phyloP scores from a whole-genome alignment of 2,888 invertebrate genomes.

The Julus scandinavius region DNA sequence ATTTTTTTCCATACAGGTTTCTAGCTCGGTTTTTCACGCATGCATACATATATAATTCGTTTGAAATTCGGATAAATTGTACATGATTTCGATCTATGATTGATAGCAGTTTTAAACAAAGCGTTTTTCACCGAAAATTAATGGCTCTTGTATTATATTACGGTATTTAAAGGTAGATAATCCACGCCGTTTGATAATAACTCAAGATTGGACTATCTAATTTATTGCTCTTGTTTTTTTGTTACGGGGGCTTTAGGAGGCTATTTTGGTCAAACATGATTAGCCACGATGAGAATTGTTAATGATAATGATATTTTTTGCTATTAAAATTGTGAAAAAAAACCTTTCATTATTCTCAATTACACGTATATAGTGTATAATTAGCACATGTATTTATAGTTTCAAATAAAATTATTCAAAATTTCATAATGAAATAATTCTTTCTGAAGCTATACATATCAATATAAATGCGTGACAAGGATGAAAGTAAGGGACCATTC shows the following conservation, averaged over 20 bases:
- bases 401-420: too few relatives aligned
- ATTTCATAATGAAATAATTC: too few relatives aligned
- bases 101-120: constrained; percentile 11
- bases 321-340: too few relatives aligned
- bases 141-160: constrained; percentile 15
- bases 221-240: neutral
- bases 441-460: too few relatives aligned
- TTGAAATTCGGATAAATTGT: neutral
- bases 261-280: neutral
- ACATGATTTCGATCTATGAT: neutral
- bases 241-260: neutral
- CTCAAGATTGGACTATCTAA: neutral
- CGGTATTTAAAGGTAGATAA: constrained; percentile 43
- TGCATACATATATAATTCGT: neutral
- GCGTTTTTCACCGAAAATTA: neutral
- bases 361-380: too few relatives aligned
- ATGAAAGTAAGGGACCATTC: too few relatives aligned
- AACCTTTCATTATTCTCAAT: too few relatives aligned
- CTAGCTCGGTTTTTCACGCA: neutral
- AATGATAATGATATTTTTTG: too few relatives aligned
- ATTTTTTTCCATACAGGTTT: neutral
- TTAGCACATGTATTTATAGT: too few relatives aligned
- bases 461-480: too few relatives aligned
- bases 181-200: neutral
- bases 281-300: neutral